These are phyloP conservation scores for Tetragnatha montana DNA, from an alignment of 2,888 invertebrate species.

Conservation along the genomic window DNA sequence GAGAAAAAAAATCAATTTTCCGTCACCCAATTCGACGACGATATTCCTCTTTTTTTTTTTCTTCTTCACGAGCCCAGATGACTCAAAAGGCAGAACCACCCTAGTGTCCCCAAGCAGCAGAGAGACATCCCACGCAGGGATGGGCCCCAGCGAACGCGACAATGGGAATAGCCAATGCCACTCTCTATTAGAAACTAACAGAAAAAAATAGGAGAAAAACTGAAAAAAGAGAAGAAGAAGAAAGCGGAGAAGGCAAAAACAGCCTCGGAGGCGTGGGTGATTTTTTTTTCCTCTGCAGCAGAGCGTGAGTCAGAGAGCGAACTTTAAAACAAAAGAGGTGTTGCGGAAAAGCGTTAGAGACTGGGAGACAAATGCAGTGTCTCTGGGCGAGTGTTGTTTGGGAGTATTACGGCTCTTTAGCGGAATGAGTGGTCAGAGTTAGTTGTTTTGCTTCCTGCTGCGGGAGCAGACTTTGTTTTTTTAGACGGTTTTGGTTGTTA, in stretches of 20 bases:
- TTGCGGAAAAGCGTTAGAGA: conserved; percentile 27
- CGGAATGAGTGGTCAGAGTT: conserved; percentile 13
- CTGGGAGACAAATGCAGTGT: neutral
- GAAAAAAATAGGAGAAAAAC: conserved; percentile 1
- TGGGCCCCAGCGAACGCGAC: conserved; percentile 32
- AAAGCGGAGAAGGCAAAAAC: conserved; percentile 21
- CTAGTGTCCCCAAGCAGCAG: conserved; percentile 38
- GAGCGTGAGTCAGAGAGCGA: conserved; percentile 19
- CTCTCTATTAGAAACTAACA: conserved; percentile 16
- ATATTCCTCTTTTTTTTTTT: conserved; percentile 7
- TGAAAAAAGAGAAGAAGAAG: neutral
- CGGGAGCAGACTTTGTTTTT: too few species aligned
- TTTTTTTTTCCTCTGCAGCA: conserved; percentile 30
- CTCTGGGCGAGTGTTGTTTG: conserved; percentile 6
- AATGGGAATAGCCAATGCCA: conserved; percentile 34
- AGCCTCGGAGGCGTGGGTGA: conserved; percentile 53
- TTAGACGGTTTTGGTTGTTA: too few species aligned
- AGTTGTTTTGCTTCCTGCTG: neutral
- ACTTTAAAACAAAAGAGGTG: conserved; percentile 39
- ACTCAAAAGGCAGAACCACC: conserved; percentile 45
- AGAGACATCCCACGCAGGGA: conserved; percentile 39
- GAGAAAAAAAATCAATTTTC: neutral
- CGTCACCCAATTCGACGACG: neutral
- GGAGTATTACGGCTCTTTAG: neutral
- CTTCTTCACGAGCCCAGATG: conserved; percentile 5